Conservation (phyloP, 2,888 invertebrate species). For the Carcina quercana region DNA sequence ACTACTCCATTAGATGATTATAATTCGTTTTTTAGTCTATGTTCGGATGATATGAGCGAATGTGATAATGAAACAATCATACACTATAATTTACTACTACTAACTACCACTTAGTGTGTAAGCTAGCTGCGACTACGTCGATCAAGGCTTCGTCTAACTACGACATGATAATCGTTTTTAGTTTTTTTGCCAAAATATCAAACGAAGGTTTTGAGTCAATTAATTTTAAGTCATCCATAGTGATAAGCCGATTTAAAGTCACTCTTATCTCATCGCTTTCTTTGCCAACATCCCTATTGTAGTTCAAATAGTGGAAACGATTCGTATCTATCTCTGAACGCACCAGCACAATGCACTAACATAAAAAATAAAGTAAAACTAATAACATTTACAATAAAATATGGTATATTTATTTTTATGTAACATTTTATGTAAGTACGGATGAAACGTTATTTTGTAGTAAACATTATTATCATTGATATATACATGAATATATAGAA, state of each 20-base stretch:
- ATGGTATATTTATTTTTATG: conserved; percentile 42
- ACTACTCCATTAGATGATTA: conserved; percentile 43
- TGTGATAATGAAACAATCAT: conserved; percentile 49
- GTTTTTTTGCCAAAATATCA: conserved; percentile 46
- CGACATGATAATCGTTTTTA: conserved; percentile 14
- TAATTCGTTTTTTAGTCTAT: conserved; percentile 35
- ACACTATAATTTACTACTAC: conserved; percentile 29
- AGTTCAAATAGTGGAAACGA: conserved; percentile 38
- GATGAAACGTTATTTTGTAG: conserved; percentile 45
- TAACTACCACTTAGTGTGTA: conserved; percentile 54
- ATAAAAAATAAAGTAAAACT: conserved; percentile 34
- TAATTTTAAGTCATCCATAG: conserved; percentile 72
- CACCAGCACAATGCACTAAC: conserved; percentile 64
- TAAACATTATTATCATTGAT: conserved; percentile 40
- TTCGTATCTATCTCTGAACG: conserved; percentile 36
- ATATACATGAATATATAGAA: too few species aligned
- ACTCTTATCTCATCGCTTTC: conserved; percentile 50
- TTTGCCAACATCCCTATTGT: conserved; percentile 53
- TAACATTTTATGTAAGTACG: conserved; percentile 41
- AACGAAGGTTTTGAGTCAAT: conserved; percentile 60
- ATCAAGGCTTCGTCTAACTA: conserved; percentile 25
- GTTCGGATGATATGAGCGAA: conserved; percentile 52
- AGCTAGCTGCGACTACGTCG: conserved; percentile 34
- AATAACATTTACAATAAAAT: conserved; percentile 26
- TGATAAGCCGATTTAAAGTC: conserved; percentile 42